Evolutionary conservation across 92 coral and sea anemone species (phyloP).

Genomic region (Epizoanthus fatuus): DNA sequence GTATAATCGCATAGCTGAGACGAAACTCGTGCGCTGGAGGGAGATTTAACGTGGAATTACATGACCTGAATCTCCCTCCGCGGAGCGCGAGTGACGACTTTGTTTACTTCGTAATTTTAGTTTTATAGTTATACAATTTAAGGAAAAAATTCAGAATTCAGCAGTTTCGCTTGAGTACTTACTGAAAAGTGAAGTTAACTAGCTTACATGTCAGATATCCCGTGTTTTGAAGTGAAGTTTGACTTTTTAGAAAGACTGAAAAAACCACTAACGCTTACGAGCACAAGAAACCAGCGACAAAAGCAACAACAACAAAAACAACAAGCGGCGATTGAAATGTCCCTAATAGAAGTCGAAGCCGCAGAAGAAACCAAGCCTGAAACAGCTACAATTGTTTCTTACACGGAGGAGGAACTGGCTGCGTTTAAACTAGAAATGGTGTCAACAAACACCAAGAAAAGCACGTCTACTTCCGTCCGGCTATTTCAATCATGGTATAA

Average conservation of each 20-base stretch:
- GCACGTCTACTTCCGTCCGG: conserved; percentile 62
- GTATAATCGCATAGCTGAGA: conserved; percentile 19
- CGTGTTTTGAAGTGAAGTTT: conserved; percentile 9
- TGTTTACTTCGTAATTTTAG: too few relatives aligned
- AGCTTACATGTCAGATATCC: conserved; percentile 15
- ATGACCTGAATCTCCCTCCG: background rate
- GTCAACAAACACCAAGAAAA: conserved; percentile 57
- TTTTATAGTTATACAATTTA: too few relatives aligned
- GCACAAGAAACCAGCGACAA: background rate
- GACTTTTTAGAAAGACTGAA: conserved; percentile 31
- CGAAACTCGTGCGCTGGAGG: conserved; percentile 5
- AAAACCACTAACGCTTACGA: conserved; percentile 7
- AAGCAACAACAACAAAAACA: background rate
- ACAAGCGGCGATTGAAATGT: background rate
- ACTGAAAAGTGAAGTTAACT: background rate
- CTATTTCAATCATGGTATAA: conserved; percentile 51
- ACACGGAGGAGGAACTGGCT: conserved; percentile 35
- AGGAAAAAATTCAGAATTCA: background rate
- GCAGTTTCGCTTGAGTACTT: background rate
- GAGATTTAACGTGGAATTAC: conserved; percentile 20
- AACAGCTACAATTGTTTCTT: conserved; percentile 34
- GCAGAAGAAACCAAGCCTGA: background rate
- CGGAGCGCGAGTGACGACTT: background rate
- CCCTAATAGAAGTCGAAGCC: background rate
- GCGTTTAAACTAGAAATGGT: conserved; percentile 25